A percentile compares a stretch with the other conserved stretches of the same genome.
phyloP scores from a whole-genome alignment of 2,888 invertebrate species.

The Platycheirus rosarum region DNA sequence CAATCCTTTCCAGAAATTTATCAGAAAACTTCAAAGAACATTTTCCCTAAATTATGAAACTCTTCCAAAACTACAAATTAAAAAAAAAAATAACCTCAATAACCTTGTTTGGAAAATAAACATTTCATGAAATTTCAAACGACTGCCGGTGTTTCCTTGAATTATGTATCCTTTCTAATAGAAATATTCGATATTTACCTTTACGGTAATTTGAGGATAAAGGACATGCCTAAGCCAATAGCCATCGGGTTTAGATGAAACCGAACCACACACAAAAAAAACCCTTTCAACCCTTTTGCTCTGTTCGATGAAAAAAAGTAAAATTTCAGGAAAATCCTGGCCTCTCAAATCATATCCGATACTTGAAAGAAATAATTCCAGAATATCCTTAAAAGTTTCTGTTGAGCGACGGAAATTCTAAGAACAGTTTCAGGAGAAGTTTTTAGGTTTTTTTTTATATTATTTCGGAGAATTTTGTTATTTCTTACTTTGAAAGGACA shows the following conservation, averaged over 20 bases:
- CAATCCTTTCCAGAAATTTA: no score
- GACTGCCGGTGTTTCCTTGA: constrained; percentile 1
- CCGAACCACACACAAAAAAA: no score
- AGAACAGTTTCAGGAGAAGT: no score
- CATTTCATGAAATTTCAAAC: neutral
- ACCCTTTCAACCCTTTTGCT: neutral
- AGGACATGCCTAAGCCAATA: neutral
- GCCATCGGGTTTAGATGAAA: neutral
- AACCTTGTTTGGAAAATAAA: no score
- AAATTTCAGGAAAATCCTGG: neutral
- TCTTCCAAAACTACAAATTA: no score
- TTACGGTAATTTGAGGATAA: neutral
- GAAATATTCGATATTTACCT: neutral
- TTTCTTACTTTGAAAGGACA: neutral
- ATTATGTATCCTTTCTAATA: neutral
- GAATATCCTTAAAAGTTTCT: no score
- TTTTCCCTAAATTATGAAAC: neutral
- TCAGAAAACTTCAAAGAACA: neutral
- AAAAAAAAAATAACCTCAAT: no score
- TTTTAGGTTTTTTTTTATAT: neutral
- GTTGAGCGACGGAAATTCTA: no score
- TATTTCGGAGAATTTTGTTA: neutral
- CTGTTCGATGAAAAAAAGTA: neutral
- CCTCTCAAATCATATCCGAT: neutral
- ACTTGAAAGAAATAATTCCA: neutral